These are phyloP conservation scores for Pelobates fuscus DNA, from an alignment of 2,113 vertebrate genomes.

Conservation along the genomic window DNA sequence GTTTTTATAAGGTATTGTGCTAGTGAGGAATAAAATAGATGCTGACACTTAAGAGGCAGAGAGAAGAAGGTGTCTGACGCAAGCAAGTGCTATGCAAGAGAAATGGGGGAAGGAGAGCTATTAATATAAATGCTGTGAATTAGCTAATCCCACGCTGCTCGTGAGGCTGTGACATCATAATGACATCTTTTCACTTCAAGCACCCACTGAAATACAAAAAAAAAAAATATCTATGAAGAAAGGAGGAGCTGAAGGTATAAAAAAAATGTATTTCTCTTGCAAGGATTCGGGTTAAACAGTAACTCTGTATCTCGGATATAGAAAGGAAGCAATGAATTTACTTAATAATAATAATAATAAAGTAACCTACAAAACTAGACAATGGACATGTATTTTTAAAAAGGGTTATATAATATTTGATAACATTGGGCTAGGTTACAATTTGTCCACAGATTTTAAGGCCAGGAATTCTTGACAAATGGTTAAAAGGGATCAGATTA, in stretches of 20 bases:
- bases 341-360: too few relatives aligned
- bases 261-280: background rate
- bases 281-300: too few relatives aligned
- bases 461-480: background rate
- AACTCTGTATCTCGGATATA: too few relatives aligned
- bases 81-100: constrained; percentile 31
- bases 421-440: too few relatives aligned
- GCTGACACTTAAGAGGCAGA: constrained; percentile 43
- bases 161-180: constrained; percentile 48
- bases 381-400: too few relatives aligned
- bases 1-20: constrained; percentile 48
- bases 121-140: constrained; percentile 49
- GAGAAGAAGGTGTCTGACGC: constrained; percentile 39
- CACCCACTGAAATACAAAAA: constrained; percentile 20
- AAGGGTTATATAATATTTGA: too few relatives aligned
- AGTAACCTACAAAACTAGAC: too few relatives aligned
- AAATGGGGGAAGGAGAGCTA: constrained; percentile 42
- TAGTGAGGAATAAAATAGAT: constrained; percentile 47
- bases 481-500: background rate
- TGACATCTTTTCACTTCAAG: constrained; percentile 39
- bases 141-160: constrained; percentile 45
- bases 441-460: too few relatives aligned
- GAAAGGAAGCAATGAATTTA: too few relatives aligned
- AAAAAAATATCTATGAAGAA: background rate
- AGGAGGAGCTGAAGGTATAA: background rate